A percentile compares a stretch with the other conserved stretches of the same genome.
These are phyloP conservation scores for Chlorops oryzae DNA, from an alignment of 1,140 invertebrate species.

Conservation along the genomic window DNA sequence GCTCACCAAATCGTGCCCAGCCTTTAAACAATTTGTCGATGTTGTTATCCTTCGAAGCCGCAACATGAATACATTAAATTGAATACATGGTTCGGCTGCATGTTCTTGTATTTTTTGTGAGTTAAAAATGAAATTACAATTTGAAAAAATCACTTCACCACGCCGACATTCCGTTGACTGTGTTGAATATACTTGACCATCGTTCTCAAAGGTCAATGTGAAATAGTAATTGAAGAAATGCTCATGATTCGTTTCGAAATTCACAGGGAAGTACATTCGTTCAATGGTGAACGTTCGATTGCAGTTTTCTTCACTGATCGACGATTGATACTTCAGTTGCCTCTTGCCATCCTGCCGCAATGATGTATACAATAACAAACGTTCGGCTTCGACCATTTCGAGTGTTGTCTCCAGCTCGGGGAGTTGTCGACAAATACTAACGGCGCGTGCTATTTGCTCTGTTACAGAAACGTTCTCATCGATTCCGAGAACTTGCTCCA, in stretches of 20 bases:
- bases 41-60: constrained; percentile 39
- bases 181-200: constrained; percentile 34
- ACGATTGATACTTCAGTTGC: not conserved
- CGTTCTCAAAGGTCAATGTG: constrained; percentile 38
- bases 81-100: too few species aligned
- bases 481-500: constrained; percentile 27
- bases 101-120: too few species aligned
- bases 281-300: constrained; percentile 30
- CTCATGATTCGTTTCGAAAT: constrained; percentile 30
- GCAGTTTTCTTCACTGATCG: not conserved
- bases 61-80: constrained; percentile 41
- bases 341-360: constrained; percentile 15
- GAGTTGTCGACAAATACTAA: constrained; percentile 38
- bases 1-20: too few species aligned
- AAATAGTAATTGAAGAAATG: constrained; percentile 45
- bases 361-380: constrained; percentile 32
- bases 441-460: constrained; percentile 34
- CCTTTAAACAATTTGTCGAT: too few species aligned
- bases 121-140: too few species aligned
- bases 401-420: constrained; percentile 38
- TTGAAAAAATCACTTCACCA: constrained; percentile 30
- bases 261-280: constrained; percentile 30
- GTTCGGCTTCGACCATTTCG: constrained; percentile 43
- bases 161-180: constrained; percentile 40
- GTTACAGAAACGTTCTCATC: constrained; percentile 22